These are phyloP conservation scores for Sceloporus tristichus DNA, from an alignment of 2,113 vertebrate genomes.

Conservation along the genomic window DNA sequence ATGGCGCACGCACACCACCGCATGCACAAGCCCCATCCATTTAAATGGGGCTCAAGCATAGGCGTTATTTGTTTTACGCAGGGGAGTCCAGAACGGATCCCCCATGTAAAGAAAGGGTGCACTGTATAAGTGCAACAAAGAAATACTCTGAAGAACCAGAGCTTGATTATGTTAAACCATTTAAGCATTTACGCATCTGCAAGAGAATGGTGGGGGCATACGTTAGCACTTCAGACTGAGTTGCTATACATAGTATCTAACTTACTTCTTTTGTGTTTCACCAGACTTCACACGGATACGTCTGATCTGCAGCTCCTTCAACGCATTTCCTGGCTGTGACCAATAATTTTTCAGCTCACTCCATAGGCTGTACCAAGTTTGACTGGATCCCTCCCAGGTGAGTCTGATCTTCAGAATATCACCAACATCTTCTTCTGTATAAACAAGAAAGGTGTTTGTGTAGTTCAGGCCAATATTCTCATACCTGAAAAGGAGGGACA, in stretches of 20 bases:
- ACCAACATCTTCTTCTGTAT: conserved; percentile 93
- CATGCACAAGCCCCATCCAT: too few relatives aligned
- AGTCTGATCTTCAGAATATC: conserved; percentile 90
- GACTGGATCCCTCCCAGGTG: conserved; percentile 84
- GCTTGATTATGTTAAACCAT: too few relatives aligned
- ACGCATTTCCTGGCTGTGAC: conserved; percentile 44
- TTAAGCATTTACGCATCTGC: too few relatives aligned
- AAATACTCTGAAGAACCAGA: too few relatives aligned
- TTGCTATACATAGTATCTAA: background rate
- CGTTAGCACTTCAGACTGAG: background rate
- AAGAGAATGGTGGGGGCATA: too few relatives aligned
- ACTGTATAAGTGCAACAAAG: too few relatives aligned
- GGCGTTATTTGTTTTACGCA: too few relatives aligned
- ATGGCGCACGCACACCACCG: too few relatives aligned
- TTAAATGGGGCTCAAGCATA: too few relatives aligned
- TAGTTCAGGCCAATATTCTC: conserved; percentile 85
- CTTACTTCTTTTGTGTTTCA: conserved; percentile 92
- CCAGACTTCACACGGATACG: conserved; percentile 94
- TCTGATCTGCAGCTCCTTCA: conserved; percentile 83
- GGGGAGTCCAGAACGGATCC: too few relatives aligned
- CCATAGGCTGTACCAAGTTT: conserved; percentile 85
- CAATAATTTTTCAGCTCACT: conserved; percentile 80
- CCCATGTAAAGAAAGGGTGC: too few relatives aligned
- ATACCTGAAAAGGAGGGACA: conserved; percentile 60
- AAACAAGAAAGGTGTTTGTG: conserved; percentile 95